Conservation (phyloP, 2,888 invertebrate species). For the Pandemis heparana region DNA sequence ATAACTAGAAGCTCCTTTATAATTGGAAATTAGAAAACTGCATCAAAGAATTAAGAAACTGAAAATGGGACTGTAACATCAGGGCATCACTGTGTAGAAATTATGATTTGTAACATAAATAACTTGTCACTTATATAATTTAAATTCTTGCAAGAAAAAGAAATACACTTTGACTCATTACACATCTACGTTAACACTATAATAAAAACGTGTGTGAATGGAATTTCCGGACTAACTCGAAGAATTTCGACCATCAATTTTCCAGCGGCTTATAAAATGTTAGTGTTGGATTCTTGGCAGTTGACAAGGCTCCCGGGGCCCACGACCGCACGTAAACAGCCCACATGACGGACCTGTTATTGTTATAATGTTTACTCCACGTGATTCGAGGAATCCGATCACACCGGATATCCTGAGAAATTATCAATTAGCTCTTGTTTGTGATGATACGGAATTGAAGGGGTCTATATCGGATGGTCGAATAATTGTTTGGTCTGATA, state of each 20-base stretch:
- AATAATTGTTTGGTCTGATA: too few species aligned
- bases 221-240: slow-evolving; percentile 25
- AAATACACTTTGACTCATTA: neutral
- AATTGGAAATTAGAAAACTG: too few species aligned
- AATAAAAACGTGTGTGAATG: neutral
- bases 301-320: slow-evolving; percentile 21
- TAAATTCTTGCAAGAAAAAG: neutral
- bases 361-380: slow-evolving; percentile 24
- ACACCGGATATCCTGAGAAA: slow-evolving; percentile 14
- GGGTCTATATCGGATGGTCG: neutral
- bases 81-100: neutral
- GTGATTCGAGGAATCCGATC: slow-evolving; percentile 18
- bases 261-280: slow-evolving; percentile 17
- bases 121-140: neutral
- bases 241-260: slow-evolving; percentile 13
- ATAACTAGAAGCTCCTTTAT: neutral
- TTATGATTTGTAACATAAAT: too few species aligned
- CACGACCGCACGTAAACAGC: slow-evolving; percentile 34
- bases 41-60: too few species aligned
- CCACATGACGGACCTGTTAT: slow-evolving; percentile 26
- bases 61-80: neutral
- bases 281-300: slow-evolving; percentile 34
- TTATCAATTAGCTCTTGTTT: neutral
- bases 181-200: slow-evolving; percentile 9
- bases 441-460: slow-evolving; percentile 14